Conservation (phyloP, 2,888 invertebrate genomes). For the Blastobasis adustella region DNA sequence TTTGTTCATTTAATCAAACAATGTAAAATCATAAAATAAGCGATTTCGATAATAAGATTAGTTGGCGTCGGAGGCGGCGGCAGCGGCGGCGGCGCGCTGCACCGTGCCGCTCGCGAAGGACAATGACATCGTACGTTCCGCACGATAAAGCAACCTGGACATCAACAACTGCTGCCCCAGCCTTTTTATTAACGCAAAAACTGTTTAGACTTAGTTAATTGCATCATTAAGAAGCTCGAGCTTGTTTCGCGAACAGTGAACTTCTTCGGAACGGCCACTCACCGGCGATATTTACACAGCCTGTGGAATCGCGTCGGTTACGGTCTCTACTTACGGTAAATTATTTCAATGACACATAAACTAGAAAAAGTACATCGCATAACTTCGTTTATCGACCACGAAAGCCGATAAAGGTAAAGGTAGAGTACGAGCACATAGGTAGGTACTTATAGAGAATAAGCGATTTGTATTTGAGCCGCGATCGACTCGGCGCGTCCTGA, state of each 20-base stretch:
- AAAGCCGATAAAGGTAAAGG: constrained; percentile 42
- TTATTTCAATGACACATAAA: constrained; percentile 7
- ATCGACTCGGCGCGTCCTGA: constrained; percentile 14
- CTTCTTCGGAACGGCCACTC: constrained; percentile 23
- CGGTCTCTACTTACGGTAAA: constrained; percentile 9
- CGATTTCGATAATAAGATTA: too few relatives aligned
- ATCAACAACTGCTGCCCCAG: constrained; percentile 47
- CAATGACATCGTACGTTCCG: constrained; percentile 72
- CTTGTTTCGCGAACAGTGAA: constrained; percentile 41
- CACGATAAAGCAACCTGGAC: constrained; percentile 68
- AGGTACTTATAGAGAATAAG: constrained; percentile 15
- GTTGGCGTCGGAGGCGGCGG: constrained; percentile 15
- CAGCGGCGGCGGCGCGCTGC: constrained; percentile 13
- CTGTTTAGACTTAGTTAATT: constrained; percentile 43
- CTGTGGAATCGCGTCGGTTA: constrained; percentile 15
- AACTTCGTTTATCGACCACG: constrained; percentile 39
- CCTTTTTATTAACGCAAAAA: constrained; percentile 47
- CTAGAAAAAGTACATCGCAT: constrained; percentile 13
- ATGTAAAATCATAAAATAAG: too few relatives aligned
- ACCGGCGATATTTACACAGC: constrained; percentile 14
- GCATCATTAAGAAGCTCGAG: constrained; percentile 42
- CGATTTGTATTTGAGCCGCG: constrained; percentile 29
- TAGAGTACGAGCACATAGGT: constrained; percentile 7
- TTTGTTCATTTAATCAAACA: neutral
- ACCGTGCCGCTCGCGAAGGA: constrained; percentile 41